Evolutionary conservation across 1,140 invertebrate species (phyloP).

Genomic region (Hycleus phaleratus): DNA sequence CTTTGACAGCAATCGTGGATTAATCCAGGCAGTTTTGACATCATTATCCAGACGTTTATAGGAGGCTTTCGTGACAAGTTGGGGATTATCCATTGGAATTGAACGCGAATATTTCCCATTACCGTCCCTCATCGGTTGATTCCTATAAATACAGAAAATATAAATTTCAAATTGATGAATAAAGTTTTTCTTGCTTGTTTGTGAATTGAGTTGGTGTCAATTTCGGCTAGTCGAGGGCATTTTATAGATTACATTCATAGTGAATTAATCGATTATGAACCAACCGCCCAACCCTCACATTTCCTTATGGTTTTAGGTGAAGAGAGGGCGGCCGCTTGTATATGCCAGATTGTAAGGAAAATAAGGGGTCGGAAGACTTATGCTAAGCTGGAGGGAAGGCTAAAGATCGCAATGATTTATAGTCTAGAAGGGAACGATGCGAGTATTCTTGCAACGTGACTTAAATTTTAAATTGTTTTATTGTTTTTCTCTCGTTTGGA

Average conservation of each 20-base stretch:
- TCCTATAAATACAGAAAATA: too few species aligned
- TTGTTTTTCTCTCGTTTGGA: constrained; percentile 29
- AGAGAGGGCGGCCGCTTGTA: constrained; percentile 10
- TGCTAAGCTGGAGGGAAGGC: constrained; percentile 15
- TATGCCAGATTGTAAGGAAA: constrained; percentile 12
- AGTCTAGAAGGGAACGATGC: constrained; percentile 3
- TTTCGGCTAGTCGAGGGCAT: too few species aligned
- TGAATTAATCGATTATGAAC: constrained; percentile 20
- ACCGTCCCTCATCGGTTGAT: too few species aligned
- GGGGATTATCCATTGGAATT: constrained; percentile 21
- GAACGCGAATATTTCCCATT: too few species aligned
- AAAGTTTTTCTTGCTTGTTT: too few species aligned
- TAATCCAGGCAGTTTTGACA: constrained; percentile 53
- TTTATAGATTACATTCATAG: constrained; percentile 21
- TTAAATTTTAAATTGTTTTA: constrained; percentile 37
- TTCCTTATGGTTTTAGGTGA: too few species aligned
- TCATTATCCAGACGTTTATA: constrained; percentile 46
- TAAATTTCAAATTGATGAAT: too few species aligned
- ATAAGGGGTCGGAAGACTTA: constrained; percentile 12
- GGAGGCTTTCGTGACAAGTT: constrained; percentile 36
- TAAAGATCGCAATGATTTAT: constrained; percentile 35
- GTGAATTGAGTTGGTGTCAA: too few species aligned
- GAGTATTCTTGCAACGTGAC: constrained; percentile 30
- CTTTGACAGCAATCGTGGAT: constrained; percentile 51
- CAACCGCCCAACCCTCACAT: not conserved